Evolutionary conservation across 2,797 vertebrate species (phyloP).

Genomic region (Atherinosoma microstoma): DNA sequence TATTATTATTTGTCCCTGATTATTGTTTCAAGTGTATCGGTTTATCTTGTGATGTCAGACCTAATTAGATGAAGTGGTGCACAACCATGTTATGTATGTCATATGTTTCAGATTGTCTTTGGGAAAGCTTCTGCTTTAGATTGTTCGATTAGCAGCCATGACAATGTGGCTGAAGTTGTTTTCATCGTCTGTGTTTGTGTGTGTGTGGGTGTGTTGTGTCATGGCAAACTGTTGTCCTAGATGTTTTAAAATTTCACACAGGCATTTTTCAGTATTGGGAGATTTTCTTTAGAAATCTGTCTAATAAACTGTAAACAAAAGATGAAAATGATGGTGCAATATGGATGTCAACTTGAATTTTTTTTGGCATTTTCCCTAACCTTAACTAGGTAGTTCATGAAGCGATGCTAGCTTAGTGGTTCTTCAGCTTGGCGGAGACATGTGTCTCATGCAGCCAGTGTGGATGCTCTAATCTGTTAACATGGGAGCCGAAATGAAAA

Average conservation of each 20-base stretch:
- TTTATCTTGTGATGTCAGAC: conserved; percentile 41
- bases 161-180: neutral
- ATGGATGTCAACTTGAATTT: neutral
- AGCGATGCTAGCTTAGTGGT: neutral
- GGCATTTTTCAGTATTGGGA: neutral
- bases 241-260: neutral
- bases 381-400: neutral
- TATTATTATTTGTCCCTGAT: conserved; percentile 30
- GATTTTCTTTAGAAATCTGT: no score
- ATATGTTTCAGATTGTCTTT: conserved; percentile 37
- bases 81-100: conserved; percentile 6
- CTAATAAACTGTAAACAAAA: neutral
- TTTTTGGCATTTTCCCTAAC: neutral
- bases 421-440: neutral
- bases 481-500: neutral
- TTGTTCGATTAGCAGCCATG: neutral
- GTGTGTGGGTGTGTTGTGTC: neutral
- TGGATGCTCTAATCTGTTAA: neutral
- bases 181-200: neutral
- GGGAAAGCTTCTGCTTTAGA: neutral
- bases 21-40: conserved; percentile 56
- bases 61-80: conserved; percentile 42
- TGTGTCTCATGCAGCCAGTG: neutral
- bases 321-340: neutral
- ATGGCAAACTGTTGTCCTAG: neutral